Evolutionary conservation across 2,113 vertebrate genomes (phyloP).

Genomic region (Platysteira castanea): DNA sequence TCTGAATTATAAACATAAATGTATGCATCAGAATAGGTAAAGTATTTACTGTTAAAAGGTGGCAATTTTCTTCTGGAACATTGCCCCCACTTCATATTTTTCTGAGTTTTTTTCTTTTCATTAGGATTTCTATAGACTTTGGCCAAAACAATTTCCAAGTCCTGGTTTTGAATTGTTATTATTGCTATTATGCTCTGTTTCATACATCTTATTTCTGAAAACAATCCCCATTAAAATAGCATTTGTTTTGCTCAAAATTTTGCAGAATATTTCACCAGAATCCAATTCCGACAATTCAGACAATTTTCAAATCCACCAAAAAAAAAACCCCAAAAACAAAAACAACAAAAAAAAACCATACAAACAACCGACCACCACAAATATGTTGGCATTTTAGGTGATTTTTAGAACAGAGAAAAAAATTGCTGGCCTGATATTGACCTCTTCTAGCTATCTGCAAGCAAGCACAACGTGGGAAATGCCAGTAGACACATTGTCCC

Average conservation of each 20-base stretch:
- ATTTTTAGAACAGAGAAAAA: background rate
- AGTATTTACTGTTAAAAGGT: background rate
- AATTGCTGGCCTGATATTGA: background rate
- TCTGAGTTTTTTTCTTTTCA: background rate
- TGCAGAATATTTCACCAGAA: background rate
- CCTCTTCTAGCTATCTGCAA: background rate
- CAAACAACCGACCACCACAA: background rate
- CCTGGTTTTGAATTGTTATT: background rate
- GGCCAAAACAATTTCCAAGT: background rate
- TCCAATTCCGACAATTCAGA: background rate
- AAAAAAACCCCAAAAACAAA: background rate
- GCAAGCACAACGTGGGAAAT: background rate
- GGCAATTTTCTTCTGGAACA: background rate
- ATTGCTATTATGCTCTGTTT: background rate
- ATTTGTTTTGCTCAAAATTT: background rate
- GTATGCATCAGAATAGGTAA: background rate
- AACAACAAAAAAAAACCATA: too few species aligned
- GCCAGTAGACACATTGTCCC: background rate
- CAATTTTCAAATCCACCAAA: background rate
- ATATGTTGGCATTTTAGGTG: background rate
- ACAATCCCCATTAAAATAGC: background rate
- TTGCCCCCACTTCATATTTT: background rate
- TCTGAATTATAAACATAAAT: background rate
- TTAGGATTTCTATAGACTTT: background rate
- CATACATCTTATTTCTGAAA: background rate